phyloP scores from a whole-genome alignment of 1,140 invertebrate species.

The Drosophila elegans region DNA sequence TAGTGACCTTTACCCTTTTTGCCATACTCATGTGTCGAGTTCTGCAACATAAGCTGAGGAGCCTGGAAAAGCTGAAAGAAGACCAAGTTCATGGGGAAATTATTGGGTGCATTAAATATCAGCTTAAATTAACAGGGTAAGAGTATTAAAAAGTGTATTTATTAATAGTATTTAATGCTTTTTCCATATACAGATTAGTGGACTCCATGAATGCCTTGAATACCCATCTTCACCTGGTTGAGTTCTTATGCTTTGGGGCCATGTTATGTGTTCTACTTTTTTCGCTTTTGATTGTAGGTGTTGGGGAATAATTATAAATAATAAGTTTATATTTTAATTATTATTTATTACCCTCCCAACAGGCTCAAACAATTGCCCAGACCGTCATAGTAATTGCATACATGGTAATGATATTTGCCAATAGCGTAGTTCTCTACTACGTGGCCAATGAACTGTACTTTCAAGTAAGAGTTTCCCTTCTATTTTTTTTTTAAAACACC shows the following conservation, averaged over 20 bases:
- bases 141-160: not conserved
- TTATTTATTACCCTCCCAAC: not conserved
- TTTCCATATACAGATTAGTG: slow-evolving; percentile 44
- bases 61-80: slow-evolving; percentile 29
- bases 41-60: slow-evolving; percentile 63
- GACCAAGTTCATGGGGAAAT: slow-evolving; percentile 42
- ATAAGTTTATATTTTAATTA: accelerated
- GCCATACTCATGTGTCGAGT: slow-evolving; percentile 73
- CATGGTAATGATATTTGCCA: slow-evolving; percentile 76
- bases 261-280: slow-evolving; percentile 75
- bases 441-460: slow-evolving; percentile 73
- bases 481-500: not conserved
- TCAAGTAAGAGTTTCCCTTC: slow-evolving; percentile 34
- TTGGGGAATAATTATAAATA: accelerated
- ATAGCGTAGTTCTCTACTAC: slow-evolving; percentile 71
- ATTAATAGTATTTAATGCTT: too few relatives aligned
- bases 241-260: slow-evolving; percentile 74
- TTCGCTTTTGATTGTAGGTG: slow-evolving; percentile 70
- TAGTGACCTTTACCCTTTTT: slow-evolving; percentile 76
- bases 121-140: slow-evolving; percentile 63
- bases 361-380: slow-evolving; percentile 69
- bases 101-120: slow-evolving; percentile 72
- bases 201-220: slow-evolving; percentile 67
- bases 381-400: slow-evolving; percentile 65
- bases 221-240: slow-evolving; percentile 67